These are phyloP conservation scores for Zenarchopterus dispar DNA, from an alignment of 2,797 vertebrate genomes.

Conservation along the genomic window DNA sequence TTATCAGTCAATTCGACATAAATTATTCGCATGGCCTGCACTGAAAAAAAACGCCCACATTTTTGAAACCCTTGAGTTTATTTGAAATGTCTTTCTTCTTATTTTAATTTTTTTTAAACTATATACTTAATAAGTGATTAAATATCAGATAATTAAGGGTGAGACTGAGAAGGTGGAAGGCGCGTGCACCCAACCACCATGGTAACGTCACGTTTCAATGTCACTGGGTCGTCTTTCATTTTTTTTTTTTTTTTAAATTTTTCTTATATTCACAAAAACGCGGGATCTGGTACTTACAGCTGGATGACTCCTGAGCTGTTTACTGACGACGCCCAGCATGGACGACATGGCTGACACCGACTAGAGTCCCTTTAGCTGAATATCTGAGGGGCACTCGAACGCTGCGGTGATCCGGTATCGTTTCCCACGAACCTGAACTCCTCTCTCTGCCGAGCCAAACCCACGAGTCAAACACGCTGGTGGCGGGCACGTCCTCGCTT, in stretches of 20 bases:
- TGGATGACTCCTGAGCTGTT: conserved; percentile 78
- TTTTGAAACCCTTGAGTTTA: neutral
- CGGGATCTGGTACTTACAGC: conserved; percentile 67
- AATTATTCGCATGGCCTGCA: neutral
- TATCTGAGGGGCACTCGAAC: neutral
- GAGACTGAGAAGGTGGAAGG: neutral
- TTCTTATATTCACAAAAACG: neutral
- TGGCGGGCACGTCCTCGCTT: too few species aligned
- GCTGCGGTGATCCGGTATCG: neutral
- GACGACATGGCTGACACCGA: conserved; percentile 47
- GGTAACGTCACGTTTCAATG: conserved; percentile 59
- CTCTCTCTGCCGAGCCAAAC: too few species aligned
- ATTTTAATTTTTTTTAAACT: neutral
- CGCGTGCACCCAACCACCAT: conserved; percentile 11
- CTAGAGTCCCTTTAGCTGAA: neutral
- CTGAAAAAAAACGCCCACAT: too few species aligned
- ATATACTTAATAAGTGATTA: neutral
- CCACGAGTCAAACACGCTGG: too few species aligned
- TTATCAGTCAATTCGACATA: neutral
- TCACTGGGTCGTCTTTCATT: conserved; percentile 49
- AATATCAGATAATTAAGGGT: neutral
- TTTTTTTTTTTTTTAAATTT: neutral
- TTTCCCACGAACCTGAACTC: too few species aligned
- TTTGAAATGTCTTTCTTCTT: neutral
- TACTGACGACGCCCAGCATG: conserved; percentile 56